Conservation (phyloP, 2,888 invertebrate genomes). For the Abrostola triplasia region DNA sequence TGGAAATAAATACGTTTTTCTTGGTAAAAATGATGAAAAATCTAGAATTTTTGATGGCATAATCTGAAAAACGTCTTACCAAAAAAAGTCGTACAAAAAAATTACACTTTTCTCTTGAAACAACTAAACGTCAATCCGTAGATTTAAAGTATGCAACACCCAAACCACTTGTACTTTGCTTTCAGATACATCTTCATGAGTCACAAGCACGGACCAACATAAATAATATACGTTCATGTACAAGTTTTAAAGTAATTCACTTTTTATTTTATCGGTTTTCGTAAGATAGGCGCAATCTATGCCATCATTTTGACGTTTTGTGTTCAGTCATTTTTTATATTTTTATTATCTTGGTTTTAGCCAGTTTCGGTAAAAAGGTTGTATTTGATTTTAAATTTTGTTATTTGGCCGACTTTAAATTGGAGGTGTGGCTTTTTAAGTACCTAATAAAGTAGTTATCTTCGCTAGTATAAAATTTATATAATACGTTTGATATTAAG, state of each 20-base stretch:
- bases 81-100: slow-evolving; percentile 40
- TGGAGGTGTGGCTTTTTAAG: slow-evolving; percentile 3
- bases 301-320: slow-evolving; percentile 45
- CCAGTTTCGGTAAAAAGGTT: slow-evolving; percentile 42
- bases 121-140: slow-evolving; percentile 44
- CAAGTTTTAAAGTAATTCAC: slow-evolving; percentile 36
- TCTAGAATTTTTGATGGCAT: slow-evolving; percentile 8
- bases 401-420: not conserved
- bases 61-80: slow-evolving; percentile 37
- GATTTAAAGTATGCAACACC: slow-evolving; percentile 39
- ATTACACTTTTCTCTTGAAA: slow-evolving; percentile 30
- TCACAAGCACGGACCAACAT: slow-evolving; percentile 26
- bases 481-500: no score
- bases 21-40: slow-evolving; percentile 1
- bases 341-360: slow-evolving; percentile 33
- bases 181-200: slow-evolving; percentile 45
- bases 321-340: slow-evolving; percentile 35
- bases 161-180: slow-evolving; percentile 37
- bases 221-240: slow-evolving; percentile 41
- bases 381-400: slow-evolving; percentile 5
- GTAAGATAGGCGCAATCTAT: slow-evolving; percentile 31
- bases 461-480: no score
- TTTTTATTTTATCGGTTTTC: slow-evolving; percentile 45
- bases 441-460: not conserved
- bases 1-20: not conserved